These are phyloP conservation scores for Leptopilina boulardi DNA, from an alignment of 1,140 invertebrate species.

Conservation along the genomic window DNA sequence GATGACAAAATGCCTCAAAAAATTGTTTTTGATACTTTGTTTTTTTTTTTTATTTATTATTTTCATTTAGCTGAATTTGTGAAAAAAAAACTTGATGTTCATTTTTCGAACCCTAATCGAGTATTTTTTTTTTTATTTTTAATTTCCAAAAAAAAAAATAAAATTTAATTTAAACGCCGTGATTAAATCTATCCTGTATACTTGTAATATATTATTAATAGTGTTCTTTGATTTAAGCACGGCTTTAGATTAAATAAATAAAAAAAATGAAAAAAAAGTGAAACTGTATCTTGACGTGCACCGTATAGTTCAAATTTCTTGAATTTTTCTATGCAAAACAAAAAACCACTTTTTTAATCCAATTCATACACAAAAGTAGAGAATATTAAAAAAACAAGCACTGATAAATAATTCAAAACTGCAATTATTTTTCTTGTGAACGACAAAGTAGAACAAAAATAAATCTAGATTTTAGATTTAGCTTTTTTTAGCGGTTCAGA, in stretches of 20 bases:
- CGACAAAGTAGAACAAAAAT: not conserved
- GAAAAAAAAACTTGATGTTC: not conserved
- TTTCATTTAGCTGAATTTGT: too few species aligned
- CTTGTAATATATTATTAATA: constrained; percentile 30
- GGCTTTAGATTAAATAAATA: not conserved
- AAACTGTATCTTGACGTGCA: constrained; percentile 31
- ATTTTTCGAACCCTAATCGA: not conserved
- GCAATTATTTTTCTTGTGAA: constrained; percentile 19
- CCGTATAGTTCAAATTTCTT: constrained; percentile 33
- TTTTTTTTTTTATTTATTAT: not conserved
- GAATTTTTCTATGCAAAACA: constrained; percentile 27
- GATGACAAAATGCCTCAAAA: constrained; percentile 15
- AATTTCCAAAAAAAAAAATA: not conserved
- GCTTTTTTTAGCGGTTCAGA: constrained; percentile 3
- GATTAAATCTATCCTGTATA: constrained; percentile 29
- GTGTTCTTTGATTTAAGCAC: constrained; percentile 32
- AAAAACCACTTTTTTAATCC: not conserved
- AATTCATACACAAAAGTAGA: not conserved
- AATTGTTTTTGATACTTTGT: not conserved
- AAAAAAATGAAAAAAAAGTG: not conserved
- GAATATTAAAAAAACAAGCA: not conserved
- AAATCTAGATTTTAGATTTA: not conserved
- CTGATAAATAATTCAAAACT: constrained; percentile 10
- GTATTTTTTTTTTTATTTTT: not conserved
- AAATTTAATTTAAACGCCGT: constrained; percentile 23